Percentiles rank a stretch among this genome's conserved stretches.
These are phyloP conservation scores for Myanophis thanlyinensis DNA, from an alignment of 2,113 vertebrate genomes.

Conservation along the genomic window DNA sequence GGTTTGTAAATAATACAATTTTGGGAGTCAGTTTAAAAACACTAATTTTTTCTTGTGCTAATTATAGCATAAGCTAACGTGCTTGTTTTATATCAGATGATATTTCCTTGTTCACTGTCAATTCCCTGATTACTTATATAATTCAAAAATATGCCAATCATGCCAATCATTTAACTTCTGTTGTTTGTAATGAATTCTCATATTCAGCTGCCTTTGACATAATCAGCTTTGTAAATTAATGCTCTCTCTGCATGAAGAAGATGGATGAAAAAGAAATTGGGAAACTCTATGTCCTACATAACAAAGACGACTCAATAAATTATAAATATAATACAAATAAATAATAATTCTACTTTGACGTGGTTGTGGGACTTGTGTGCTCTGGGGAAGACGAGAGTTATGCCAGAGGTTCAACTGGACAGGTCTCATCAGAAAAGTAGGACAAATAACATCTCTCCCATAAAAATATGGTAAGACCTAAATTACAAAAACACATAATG, in stretches of 20 bases:
- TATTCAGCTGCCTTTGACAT: not conserved
- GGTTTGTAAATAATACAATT: not conserved
- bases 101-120: not conserved
- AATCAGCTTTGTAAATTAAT: not conserved
- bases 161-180: not conserved
- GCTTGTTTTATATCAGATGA: not conserved
- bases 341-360: not conserved
- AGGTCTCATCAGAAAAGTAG: not conserved
- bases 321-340: not conserved
- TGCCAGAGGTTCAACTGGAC: not conserved
- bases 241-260: not conserved
- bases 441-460: not conserved
- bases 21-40: not conserved
- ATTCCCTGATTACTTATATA: not conserved
- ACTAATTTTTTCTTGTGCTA: not conserved
- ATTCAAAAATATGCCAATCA: not conserved
- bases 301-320: not conserved
- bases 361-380: not conserved
- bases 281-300: not conserved
- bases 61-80: not conserved
- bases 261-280: not conserved
- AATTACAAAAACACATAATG: not conserved
- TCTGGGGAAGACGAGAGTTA: not conserved
- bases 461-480: not conserved
- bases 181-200: not conserved